Conservation (phyloP, 2,888 invertebrate species). For the Nephrotoma guestfalica region DNA sequence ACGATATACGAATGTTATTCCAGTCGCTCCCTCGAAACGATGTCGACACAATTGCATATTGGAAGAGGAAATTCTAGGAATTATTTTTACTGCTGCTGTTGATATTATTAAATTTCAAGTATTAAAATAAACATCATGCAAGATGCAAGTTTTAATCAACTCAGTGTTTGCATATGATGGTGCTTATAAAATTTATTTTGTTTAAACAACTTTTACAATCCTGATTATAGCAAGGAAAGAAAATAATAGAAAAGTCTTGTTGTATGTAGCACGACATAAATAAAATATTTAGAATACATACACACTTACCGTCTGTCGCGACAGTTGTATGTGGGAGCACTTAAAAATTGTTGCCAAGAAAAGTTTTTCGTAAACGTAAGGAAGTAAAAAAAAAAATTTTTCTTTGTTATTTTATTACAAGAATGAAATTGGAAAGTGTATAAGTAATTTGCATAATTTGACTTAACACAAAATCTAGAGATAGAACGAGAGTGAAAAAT, state of each 20-base stretch:
- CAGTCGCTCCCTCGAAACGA: neutral
- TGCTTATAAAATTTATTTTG: neutral
- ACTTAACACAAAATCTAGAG: neutral
- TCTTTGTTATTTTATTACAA: neutral
- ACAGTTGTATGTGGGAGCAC: neutral
- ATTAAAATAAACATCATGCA: slow-evolving; percentile 2
- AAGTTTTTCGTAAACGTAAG: neutral
- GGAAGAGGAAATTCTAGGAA: neutral
- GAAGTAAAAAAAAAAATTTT: neutral
- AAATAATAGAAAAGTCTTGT: neutral
- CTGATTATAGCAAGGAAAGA: neutral
- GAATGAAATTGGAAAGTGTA: neutral
- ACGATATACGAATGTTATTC: neutral
- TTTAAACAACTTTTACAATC: neutral
- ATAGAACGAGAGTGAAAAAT: neutral
- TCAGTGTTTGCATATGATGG: neutral
- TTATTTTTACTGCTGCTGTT: neutral
- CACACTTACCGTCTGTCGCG: neutral
- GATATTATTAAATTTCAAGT: neutral
- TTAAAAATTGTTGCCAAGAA: neutral
- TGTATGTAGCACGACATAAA: neutral
- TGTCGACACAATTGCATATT: neutral
- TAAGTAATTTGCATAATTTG: neutral
- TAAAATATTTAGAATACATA: neutral
- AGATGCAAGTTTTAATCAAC: slow-evolving; percentile 5